A percentile compares a stretch with the other conserved stretches of the same genome.
Evolutionary conservation across 2,888 invertebrate genomes (phyloP).

Genomic region (Drosophila mimica): DNA sequence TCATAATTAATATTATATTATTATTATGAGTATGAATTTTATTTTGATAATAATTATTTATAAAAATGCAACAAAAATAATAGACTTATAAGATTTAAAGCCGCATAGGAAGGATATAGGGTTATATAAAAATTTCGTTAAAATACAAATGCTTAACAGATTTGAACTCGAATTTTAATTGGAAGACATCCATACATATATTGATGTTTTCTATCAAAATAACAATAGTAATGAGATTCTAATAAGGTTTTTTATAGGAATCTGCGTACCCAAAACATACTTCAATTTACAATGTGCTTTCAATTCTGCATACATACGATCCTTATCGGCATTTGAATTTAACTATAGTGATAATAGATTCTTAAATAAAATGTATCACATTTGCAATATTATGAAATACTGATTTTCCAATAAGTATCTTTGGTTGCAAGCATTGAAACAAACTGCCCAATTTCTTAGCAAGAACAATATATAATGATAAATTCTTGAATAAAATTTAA

Average conservation of each 20-base stretch:
- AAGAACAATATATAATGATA: neutral
- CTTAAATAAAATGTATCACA: neutral
- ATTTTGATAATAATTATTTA: neutral
- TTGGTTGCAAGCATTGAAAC: neutral
- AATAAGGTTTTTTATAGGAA: neutral
- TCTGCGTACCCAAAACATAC: neutral
- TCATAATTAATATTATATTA: too few species aligned
- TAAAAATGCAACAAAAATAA: neutral
- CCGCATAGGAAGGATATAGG: too few species aligned
- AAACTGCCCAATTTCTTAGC: neutral
- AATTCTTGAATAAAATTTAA: neutral
- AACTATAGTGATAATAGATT: neutral
- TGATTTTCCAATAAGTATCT: neutral
- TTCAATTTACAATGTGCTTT: neutral
- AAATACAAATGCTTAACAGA: neutral
- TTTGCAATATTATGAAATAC: neutral
- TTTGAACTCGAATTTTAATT: neutral
- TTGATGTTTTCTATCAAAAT: neutral
- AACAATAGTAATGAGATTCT: neutral
- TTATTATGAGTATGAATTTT: too few species aligned
- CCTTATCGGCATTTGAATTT: neutral
- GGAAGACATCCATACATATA: neutral
- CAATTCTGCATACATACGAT: neutral
- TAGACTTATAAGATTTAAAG: neutral
- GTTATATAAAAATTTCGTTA: neutral